Evolutionary conservation across 2,113 vertebrate genomes (phyloP), one percentile per base, ranked within the genome.

Genomic region (Oceanites oceanicus): DNA sequence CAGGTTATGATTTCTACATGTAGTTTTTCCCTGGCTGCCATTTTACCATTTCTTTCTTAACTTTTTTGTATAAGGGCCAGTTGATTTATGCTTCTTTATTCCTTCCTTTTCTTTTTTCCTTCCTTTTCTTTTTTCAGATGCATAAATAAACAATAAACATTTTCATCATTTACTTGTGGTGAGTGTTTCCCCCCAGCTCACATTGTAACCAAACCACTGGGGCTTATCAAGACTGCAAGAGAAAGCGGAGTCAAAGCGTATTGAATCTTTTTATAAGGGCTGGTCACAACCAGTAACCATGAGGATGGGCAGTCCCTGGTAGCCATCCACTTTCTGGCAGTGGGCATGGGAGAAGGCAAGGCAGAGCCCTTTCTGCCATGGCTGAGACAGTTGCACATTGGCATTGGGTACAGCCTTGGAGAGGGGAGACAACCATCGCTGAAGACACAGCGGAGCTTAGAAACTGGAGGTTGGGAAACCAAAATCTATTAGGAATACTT

Each of bases 341-440:
- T 3, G n/a, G 32, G 30, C n/a, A 21, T 15, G n/a, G 68, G 11
- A 71, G 63, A 66, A 72, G 30, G 26, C 38, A 72, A 72, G 27
- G 40, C 34, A 85, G 50, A 58, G 10, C 34, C 22, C n/a, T 9
- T 61, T 68, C 56, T 70, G 40, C 68, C 0, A 0, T 13, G n/a
- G 36, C 27, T 66, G 52, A 55, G 19, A 32, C 15, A 17, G 30
- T 13, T 55, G 52, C 14, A 38, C 23, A 1, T 38, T 76, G 44
- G 26, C 34, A 3, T 50, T 3, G 3, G 32, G 32, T 49, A 25
- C 38, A 30, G 40, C 45, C n/a, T 3, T 0, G 0, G 45, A 45
- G 47, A 26, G 14, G 32, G 40, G 58, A 53, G 63, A 18, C 17
- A 34, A 17, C 30, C 6, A 1, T 55, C 0, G 0, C 79, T n/a